Percentiles rank a stretch among this genome's conserved stretches.
Conservation (phyloP, 2,797 vertebrate genomes). For the Pantherophis alleghaniensis region DNA sequence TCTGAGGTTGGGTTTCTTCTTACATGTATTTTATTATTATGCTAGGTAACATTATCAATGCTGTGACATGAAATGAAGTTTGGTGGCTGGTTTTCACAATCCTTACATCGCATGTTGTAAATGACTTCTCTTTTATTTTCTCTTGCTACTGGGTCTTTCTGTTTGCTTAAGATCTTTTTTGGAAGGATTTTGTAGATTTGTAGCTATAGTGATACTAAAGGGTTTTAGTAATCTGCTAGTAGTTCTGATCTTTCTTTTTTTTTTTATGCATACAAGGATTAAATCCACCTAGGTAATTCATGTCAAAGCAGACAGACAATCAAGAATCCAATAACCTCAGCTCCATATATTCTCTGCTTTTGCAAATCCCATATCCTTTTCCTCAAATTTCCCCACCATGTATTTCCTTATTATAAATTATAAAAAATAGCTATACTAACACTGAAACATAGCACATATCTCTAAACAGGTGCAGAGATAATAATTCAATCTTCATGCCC, state of each 20-base stretch:
- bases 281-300: background rate
- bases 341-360: background rate
- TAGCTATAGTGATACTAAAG: background rate
- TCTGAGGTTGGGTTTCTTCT: background rate
- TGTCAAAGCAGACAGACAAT: background rate
- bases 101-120: background rate
- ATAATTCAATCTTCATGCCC: slow-evolving; percentile 11
- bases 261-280: background rate
- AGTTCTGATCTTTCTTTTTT: background rate
- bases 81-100: background rate
- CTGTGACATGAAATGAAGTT: background rate
- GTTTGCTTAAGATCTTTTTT: background rate
- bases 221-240: background rate
- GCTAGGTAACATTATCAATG: background rate
- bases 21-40: background rate
- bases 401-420: background rate
- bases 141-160: background rate
- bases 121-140: background rate
- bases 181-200: background rate
- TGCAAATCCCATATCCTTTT: background rate
- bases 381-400: background rate
- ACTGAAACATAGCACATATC: background rate
- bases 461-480: slow-evolving; percentile 4
- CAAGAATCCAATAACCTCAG: background rate
- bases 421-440: background rate